These are phyloP conservation scores for Oscheius onirici DNA, from an alignment of 2,888 invertebrate genomes.

Conservation along the genomic window DNA sequence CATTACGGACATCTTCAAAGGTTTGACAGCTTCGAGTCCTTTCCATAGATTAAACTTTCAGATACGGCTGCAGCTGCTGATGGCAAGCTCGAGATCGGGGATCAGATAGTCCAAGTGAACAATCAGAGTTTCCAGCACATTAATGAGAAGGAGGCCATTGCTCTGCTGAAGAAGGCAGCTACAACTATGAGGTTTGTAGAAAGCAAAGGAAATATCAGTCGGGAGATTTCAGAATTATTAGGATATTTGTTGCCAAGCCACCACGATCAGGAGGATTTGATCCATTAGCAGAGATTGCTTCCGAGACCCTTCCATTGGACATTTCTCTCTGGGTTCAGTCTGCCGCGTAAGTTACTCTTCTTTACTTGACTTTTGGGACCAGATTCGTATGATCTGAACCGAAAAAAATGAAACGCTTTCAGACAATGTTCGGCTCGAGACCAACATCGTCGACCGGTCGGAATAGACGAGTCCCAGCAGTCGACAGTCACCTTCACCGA, in stretches of 20 bases:
- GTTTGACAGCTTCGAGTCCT: not conserved
- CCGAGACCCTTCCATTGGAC: constrained; percentile 67
- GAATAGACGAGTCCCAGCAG: constrained; percentile 34
- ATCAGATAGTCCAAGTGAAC: constrained; percentile 68
- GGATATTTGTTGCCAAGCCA: constrained; percentile 59
- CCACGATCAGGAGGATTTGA: constrained; percentile 51
- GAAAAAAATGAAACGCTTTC: constrained; percentile 18
- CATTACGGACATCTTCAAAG: constrained; percentile 55
- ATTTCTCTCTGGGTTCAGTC: constrained; percentile 54
- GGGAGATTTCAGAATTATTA: constrained; percentile 55
- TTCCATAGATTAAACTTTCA: constrained; percentile 7
- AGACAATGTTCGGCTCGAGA: constrained; percentile 46
- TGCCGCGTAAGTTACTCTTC: constrained; percentile 41
- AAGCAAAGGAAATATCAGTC: not conserved
- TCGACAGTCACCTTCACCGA: constrained; percentile 51
- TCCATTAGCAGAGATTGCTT: constrained; percentile 58
- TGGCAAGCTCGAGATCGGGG: constrained; percentile 64
- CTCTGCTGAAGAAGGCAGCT: constrained; percentile 53
- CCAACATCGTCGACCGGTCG: constrained; percentile 34
- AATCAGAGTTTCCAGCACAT: constrained; percentile 64
- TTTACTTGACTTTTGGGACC: too few relatives aligned
- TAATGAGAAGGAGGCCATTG: constrained; percentile 56
- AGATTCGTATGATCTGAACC: too few relatives aligned
- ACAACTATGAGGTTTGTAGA: constrained; percentile 40
- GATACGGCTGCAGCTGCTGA: constrained; percentile 59